Evolutionary conservation across 2,888 invertebrate genomes (phyloP), one percentile per base, ranked within the genome.

Genomic region (Linnaemya tessellans): DNA sequence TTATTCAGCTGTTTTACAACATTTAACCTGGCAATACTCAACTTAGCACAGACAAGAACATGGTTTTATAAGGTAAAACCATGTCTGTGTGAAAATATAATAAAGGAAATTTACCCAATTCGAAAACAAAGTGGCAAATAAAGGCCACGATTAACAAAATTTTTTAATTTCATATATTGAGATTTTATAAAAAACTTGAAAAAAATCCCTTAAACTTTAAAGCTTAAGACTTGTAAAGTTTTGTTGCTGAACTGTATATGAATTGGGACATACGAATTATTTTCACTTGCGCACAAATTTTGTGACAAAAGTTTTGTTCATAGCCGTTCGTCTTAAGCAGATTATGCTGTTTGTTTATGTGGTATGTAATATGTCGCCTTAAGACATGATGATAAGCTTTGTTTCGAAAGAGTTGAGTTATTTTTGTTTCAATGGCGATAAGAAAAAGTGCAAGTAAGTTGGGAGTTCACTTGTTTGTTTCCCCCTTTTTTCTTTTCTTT

Each of bases 301-400:
- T 46, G n/a, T 11, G 46, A 20, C 9, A 20, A 9, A 10, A 0
- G 1, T 51, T 7, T 11, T 30, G 1, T 20, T 7, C 3, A 56
- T 11, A 10, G 10, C 15, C 3, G 60, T 38, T 30, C 60, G n/a
- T 10, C n/a, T 60, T 60, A 60, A 38, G 10, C 3, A 38, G 18
- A 18, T 20, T 60, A 10, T n/a, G 35, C 20, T 74, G 38, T 74
- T 49, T 71, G 13, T n/a, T 41, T 43, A 22, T 22, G 41, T 25
- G 38, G n/a, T 22, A 11, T 64, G 30, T 77, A 67, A 43, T 1
- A 68, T 60, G 68, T 58, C 20, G 58, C 10, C 49, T 60, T 68
- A 89, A 89, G 86, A 30, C 60, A 65, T 51, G 25, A 9, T 56
- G 75, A 81, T 74, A 77, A 74, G 43, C 51, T 54, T 64, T 20